Base-by-base conservation (phyloP, 1,140 invertebrate genomes). In the Drosophila trapezifrons region DNA sequence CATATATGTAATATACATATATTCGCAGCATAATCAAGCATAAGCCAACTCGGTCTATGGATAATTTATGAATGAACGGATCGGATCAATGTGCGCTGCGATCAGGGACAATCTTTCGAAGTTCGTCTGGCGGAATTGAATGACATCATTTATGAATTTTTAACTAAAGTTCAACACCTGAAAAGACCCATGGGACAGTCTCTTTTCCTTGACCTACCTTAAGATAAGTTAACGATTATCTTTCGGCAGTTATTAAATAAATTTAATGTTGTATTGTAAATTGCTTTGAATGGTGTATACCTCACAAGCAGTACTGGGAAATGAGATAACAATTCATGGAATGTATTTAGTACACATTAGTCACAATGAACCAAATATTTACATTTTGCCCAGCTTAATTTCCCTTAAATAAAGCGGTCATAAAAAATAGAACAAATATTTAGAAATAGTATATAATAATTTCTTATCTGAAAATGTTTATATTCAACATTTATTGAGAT, bases 71-170 rank as follows among this genome's bases (percentile, higher is more conserved):
- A 71, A 71, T 71, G 51, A 47, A 47, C 32, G n/a, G 25, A 47
- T 66, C 42, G 9, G 35, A 67, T 65, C 59, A 65, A 49, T 40
- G 59, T 38, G 59, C 43, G 59, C 35, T 8, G 35, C 47, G 67
- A 70, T 71, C 67, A 71, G 65, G 65, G 67, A 57, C 65, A 71
- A 71, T 70, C 65, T 35, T 46, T 70, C 2, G 37, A 57, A 56
- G 22, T 47, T 71, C 25, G 66, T 47, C 10, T 27, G 25, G 18
- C 20, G 20, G 17, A 35, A 37, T 54, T 29, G 12, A 70, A 57
- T 71, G 67, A 71, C 67, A 71, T 71, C 65, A 71, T 71, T 71
- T 71, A 49, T 57, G 10, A 35, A 9, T 43, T 40, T 52, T 66
- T 35, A 2, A 27, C 35, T 29, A 43, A 43, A 52, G 46, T 66